A percentile compares a stretch with the other conserved stretches of the same genome.
Conservation (phyloP, 1,140 invertebrate species). For the Paramacrobiotus metropolitanus region DNA sequence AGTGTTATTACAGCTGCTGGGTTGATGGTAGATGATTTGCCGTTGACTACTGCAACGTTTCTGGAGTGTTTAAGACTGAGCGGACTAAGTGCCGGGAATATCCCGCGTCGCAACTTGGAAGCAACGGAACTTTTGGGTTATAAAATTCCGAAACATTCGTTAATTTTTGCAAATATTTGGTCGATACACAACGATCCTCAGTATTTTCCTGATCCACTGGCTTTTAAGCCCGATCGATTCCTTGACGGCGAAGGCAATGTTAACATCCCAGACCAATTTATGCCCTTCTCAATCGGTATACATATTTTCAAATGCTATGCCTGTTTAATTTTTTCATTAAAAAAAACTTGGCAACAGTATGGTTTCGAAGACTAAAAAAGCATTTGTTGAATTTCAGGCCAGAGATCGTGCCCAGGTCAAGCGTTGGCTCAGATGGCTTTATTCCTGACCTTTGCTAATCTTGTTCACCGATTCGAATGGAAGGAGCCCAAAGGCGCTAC, state of each 20-base stretch:
- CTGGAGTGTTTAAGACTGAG: neutral
- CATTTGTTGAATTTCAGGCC: neutral
- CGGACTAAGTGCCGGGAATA: neutral
- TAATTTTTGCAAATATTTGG: conserved; percentile 38
- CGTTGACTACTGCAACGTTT: neutral
- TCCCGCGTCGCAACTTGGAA: neutral
- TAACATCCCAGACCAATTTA: neutral
- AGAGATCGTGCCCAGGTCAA: neutral
- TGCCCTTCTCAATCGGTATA: neutral
- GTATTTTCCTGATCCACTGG: conserved; percentile 11
- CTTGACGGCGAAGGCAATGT: neutral
- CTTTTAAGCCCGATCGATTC: neutral
- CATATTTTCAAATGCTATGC: neutral
- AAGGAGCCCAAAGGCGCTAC: neutral
- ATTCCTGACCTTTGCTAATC: neutral
- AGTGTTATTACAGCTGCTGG: too few species aligned
- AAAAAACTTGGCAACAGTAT: too few species aligned
- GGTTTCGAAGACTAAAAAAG: neutral
- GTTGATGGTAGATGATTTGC: too few species aligned
- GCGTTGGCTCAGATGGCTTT: neutral
- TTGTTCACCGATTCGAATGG: neutral
- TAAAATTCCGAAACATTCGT: conserved; percentile 26
- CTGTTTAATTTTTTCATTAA: too few species aligned
- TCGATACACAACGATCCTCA: conserved; percentile 37
- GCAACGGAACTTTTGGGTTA: conserved; percentile 15